phyloP scores from a whole-genome alignment of 2,888 invertebrate species.

The Microctonus brassicae region DNA sequence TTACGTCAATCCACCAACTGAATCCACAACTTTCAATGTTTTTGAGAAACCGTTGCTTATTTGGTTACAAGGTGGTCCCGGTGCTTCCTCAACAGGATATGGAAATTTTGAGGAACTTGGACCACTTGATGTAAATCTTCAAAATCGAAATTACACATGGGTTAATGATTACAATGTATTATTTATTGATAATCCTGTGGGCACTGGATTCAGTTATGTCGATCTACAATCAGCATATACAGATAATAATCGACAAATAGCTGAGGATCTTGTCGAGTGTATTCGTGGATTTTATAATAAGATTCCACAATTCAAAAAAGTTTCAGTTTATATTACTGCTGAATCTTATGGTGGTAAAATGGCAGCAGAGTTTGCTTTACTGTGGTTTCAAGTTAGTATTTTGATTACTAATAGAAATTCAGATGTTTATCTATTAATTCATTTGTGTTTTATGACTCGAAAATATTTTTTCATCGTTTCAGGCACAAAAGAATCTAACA shows the following conservation, averaged over 20 bases:
- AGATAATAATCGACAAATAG: constrained; percentile 76
- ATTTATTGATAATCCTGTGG: constrained; percentile 93
- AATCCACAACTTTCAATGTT: constrained; percentile 73
- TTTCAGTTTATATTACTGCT: constrained; percentile 87
- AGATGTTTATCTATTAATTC: too few species aligned
- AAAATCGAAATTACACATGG: constrained; percentile 83
- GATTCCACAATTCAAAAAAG: constrained; percentile 79
- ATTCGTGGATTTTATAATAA: constrained; percentile 78
- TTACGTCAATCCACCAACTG: constrained; percentile 72
- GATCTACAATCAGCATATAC: constrained; percentile 72
- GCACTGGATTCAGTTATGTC: constrained; percentile 88
- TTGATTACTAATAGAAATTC: too few species aligned
- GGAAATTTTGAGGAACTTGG: constrained; percentile 92
- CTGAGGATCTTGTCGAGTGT: constrained; percentile 81
- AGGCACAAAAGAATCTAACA: constrained; percentile 76
- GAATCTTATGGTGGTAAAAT: constrained; percentile 96
- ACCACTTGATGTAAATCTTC: constrained; percentile 76
- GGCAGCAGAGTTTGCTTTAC: constrained; percentile 83
- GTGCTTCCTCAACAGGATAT: constrained; percentile 82
- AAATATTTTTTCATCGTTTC: constrained; percentile 10
- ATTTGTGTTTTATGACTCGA: too few species aligned
- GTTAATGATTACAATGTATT: constrained; percentile 85
- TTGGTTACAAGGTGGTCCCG: constrained; percentile 93
- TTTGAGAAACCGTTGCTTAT: constrained; percentile 83
- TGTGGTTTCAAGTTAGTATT: constrained; percentile 14